These are phyloP conservation scores for Eunapius fragilis DNA, from an alignment of 37 sponge, comb jelly and placozoan genomes.

Conservation along the genomic window DNA sequence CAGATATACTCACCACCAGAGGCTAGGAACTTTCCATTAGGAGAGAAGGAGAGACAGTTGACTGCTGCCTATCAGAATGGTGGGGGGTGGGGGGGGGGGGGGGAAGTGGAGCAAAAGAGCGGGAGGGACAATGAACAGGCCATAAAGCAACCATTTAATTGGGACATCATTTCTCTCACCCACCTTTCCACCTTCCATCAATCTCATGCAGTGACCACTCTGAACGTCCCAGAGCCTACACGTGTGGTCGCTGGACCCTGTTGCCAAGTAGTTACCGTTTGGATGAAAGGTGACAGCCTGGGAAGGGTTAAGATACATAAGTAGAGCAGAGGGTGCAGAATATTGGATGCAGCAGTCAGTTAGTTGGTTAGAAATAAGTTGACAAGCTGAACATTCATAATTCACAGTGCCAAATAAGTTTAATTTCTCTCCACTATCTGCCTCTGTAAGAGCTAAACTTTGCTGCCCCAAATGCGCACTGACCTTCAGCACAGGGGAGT, in stretches of 20 bases:
- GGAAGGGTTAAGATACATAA: neutral
- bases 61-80: slow-evolving; percentile 36
- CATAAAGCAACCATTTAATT: neutral
- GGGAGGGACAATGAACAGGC: too few relatives aligned
- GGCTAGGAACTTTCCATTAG: slow-evolving; percentile 61
- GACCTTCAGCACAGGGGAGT: too few relatives aligned
- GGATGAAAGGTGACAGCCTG: slow-evolving; percentile 76
- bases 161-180: neutral
- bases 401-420: too few relatives aligned
- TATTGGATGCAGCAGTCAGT: neutral
- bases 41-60: slow-evolving; percentile 52
- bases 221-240: slow-evolving; percentile 87
- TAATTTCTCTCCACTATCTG: too few relatives aligned
- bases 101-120: too few relatives aligned
- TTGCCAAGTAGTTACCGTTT: slow-evolving; percentile 83
- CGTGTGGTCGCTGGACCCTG: slow-evolving; percentile 77
- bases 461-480: too few relatives aligned
- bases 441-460: too few relatives aligned
- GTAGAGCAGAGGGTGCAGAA: neutral
- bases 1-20: slow-evolving; percentile 33
- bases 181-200: slow-evolving; percentile 66
- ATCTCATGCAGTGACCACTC: slow-evolving; percentile 78
- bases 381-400: too few relatives aligned
- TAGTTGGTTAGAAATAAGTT: too few relatives aligned
- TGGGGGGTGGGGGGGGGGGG: neutral